These are phyloP conservation scores for Apodemus agrarius DNA, from an alignment of 2,797 vertebrate species.

Conservation along the genomic window DNA sequence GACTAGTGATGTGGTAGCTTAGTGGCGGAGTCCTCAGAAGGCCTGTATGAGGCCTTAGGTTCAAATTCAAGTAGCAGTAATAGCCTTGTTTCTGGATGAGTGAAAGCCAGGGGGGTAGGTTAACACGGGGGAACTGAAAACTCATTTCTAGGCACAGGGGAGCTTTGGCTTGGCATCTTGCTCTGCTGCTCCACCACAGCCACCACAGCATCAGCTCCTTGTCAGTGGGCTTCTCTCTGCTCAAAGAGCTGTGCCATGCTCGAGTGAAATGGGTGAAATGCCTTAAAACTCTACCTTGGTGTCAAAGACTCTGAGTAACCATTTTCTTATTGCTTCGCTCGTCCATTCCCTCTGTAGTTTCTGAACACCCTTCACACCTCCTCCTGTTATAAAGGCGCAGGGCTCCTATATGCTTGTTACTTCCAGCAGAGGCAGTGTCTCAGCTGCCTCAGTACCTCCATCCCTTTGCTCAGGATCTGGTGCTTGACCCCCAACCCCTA, in stretches of 20 bases:
- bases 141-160: neutral
- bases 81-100: neutral
- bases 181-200: accelerated
- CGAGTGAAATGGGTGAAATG: neutral
- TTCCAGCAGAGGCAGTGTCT: neutral
- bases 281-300: neutral
- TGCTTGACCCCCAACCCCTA: neutral
- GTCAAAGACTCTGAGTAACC: neutral
- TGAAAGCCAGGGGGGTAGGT: neutral
- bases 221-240: accelerated
- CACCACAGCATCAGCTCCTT: neutral
- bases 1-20: neutral
- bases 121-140: neutral
- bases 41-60: neutral
- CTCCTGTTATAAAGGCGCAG: neutral
- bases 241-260: accelerated
- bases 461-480: neutral
- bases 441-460: neutral
- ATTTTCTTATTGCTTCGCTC: neutral
- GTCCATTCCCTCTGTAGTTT: neutral
- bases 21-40: neutral
- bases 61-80: neutral
- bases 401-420: accelerated
- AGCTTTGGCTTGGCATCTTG: neutral
- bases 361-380: neutral